Conservation (phyloP, 2,113 vertebrate species). For the Oenanthe melanoleuca region DNA sequence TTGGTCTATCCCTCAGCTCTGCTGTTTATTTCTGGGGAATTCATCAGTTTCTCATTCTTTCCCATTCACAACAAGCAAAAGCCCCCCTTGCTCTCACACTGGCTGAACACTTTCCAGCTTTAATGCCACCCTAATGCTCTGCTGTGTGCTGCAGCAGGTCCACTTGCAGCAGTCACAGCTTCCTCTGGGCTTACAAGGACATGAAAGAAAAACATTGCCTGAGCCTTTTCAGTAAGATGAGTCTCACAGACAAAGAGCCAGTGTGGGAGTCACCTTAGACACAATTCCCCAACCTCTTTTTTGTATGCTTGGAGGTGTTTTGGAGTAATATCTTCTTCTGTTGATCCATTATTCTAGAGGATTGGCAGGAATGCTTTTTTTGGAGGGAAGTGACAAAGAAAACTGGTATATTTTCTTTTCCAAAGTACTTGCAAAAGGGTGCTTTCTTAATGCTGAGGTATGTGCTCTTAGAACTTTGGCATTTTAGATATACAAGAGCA, state of each 20-base stretch:
- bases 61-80: neutral
- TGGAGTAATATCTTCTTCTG: neutral
- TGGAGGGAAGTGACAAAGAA: neutral
- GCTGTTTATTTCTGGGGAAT: neutral
- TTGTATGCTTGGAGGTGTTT: neutral
- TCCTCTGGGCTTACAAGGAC: neutral
- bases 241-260: neutral
- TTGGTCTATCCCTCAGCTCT: neutral
- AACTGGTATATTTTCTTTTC: neutral
- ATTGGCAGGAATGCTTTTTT: neutral
- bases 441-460: neutral
- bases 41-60: neutral
- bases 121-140: neutral
- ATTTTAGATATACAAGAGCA: neutral
- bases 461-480: neutral
- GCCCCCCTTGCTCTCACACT: accelerated
- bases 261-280: neutral
- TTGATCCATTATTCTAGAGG: neutral
- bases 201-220: neutral
- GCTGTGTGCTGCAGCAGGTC: neutral
- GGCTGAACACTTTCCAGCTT: neutral
- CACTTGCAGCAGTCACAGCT: accelerated
- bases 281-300: neutral
- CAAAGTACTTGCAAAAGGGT: neutral
- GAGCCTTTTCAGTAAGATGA: neutral